phyloP scores from a whole-genome alignment of 2,888 invertebrate genomes.

The Hirtodrosophila confusa region DNA sequence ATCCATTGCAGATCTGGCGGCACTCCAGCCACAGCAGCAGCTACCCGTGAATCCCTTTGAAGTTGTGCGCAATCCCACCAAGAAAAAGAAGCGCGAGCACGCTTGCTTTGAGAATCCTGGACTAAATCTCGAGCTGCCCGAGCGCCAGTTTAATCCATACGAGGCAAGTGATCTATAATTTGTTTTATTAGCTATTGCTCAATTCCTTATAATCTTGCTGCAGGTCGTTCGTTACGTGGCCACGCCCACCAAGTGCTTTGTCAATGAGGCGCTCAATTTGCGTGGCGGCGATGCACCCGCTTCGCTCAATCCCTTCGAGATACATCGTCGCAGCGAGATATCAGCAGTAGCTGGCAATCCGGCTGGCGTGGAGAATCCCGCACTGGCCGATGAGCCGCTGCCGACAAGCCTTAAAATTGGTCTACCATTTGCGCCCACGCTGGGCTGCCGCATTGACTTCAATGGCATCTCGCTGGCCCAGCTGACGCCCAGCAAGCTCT shows the following conservation, averaged over 20 bases:
- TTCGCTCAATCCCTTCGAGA: slow-evolving; percentile 83
- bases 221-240: slow-evolving; percentile 68
- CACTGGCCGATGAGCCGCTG: slow-evolving; percentile 54
- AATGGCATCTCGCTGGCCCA: slow-evolving; percentile 73
- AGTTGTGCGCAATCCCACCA: slow-evolving; percentile 82
- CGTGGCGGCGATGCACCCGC: slow-evolving; percentile 76
- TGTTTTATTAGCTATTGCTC: no score
- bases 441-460: slow-evolving; percentile 83
- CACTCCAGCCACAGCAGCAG: slow-evolving; percentile 23
- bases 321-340: slow-evolving; percentile 67
- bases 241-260: slow-evolving; percentile 70
- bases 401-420: slow-evolving; percentile 78
- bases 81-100: slow-evolving; percentile 82
- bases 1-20: slow-evolving; percentile 78
- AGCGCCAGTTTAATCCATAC: slow-evolving; percentile 83
- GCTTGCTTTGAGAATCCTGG: slow-evolving; percentile 84
- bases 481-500: slow-evolving; percentile 81
- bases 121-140: slow-evolving; percentile 82
- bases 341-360: slow-evolving; percentile 49
- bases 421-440: slow-evolving; percentile 82
- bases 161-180: slow-evolving; percentile 68
- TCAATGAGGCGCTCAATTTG: slow-evolving; percentile 82
- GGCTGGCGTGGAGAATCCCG: slow-evolving; percentile 54
- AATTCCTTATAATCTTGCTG: slow-evolving; percentile 2
- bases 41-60: slow-evolving; percentile 81